Evolutionary conservation across 2,797 vertebrate genomes (phyloP), one percentile per base, ranked within the genome.

Genomic region (Melanotaenia nigrans): DNA sequence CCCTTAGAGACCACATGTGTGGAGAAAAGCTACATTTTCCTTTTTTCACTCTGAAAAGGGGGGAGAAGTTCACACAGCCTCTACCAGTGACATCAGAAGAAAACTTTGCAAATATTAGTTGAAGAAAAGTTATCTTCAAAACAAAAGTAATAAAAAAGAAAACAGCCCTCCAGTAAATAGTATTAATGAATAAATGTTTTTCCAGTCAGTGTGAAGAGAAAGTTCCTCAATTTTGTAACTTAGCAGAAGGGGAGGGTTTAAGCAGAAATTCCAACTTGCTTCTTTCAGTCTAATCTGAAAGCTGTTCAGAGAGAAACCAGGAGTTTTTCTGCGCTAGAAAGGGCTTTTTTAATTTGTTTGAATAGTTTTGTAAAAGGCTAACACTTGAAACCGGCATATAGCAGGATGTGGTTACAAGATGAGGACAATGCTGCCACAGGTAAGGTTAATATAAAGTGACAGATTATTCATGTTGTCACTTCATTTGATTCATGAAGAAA

Each of bases 321-420:
- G 1, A 35, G 72, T 70, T 32, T 68, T 33, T 68, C 59, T 67
- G 40, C n/a, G 40, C 56, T 62, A 25, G 54, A 64, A 62, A 68
- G 20, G 13, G 33, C 18, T 3, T 49, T 36, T 35, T 64, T 25
- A 22, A 33, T 32, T 32, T 32, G 32, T 65, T 67, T 49, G 8
- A 1, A 8, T 16, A 40, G 13, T 4, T 40, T 16, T 16, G 7
- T 3, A 4, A 73, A 14, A 18, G 30, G 28, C 2, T 16, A 45
- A 70, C 55, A 45, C 6, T 4, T 28, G 0, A 38, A 22, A 36
- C n/a, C 3, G 0, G 13, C 13, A 4, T 5, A 22, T 3, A 12
- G 32, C 51, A 80, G 14, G 60, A 93, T 93, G 92, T 91, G 81
- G 91, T 28, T 57, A 3, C 73, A 85, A 67, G 78, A 12, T n/a